Conservation (phyloP, 2,113 vertebrate genomes). For the Trichomycterus rosablanca region DNA sequence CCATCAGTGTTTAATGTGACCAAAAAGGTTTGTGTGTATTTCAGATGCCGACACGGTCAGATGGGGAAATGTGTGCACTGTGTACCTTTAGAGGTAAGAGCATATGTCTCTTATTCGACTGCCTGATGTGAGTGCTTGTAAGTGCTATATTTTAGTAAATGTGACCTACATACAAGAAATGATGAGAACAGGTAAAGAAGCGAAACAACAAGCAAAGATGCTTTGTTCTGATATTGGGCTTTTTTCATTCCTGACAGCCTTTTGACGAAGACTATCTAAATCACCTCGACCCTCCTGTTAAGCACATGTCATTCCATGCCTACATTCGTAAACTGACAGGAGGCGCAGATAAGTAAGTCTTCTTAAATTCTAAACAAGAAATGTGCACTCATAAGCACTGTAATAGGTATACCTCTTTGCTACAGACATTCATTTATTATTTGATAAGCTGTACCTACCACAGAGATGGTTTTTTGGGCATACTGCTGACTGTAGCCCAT, state of each 20-base stretch:
- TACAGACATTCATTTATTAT: no score
- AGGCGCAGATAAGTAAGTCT: conserved; percentile 91
- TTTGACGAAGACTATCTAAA: conserved; percentile 99
- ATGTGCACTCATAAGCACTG: no score
- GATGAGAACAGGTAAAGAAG: no score
- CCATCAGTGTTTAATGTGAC: neutral
- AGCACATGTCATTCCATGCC: conserved; percentile 99
- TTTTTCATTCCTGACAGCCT: conserved; percentile 68
- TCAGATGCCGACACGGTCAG: conserved; percentile 88
- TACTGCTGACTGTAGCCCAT: no score
- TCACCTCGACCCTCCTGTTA: conserved; percentile 96
- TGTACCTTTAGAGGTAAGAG: conserved; percentile 89
- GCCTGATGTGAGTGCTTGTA: no score
- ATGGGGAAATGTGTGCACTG: conserved; percentile 96
- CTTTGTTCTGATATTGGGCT: neutral
- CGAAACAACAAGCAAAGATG: no score
- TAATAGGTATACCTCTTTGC: no score
- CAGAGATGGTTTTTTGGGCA: no score
- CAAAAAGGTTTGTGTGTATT: conserved; percentile 6
- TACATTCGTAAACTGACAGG: conserved; percentile 97
- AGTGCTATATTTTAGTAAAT: no score
- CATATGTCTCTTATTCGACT: neutral
- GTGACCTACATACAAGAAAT: no score
- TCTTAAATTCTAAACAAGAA: no score
- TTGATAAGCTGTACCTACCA: no score